These are phyloP conservation scores for Thermophis baileyi DNA, from an alignment of 2,113 vertebrate genomes.

Conservation along the genomic window DNA sequence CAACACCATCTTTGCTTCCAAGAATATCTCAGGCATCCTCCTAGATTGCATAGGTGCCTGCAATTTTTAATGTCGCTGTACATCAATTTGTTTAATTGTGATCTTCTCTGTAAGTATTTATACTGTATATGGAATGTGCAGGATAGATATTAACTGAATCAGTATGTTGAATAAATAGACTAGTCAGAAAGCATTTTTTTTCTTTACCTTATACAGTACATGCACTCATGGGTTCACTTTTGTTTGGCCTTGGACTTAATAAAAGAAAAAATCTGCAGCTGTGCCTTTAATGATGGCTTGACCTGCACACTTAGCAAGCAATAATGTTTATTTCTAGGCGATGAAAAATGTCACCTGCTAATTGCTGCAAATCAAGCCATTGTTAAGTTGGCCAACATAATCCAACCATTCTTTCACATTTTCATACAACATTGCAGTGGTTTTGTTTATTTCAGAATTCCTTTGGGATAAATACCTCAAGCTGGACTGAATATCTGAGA, in stretches of 20 bases:
- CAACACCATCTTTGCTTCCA: neutral
- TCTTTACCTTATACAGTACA: neutral
- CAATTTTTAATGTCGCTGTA: neutral
- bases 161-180: neutral
- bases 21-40: neutral
- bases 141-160: neutral
- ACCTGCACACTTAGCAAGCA: neutral
- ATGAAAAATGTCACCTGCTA: neutral
- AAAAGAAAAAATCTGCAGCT: neutral
- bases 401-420: neutral
- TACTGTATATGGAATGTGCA: neutral
- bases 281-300: neutral
- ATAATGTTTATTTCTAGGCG: neutral
- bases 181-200: neutral
- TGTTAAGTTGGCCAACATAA: neutral
- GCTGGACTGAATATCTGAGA: neutral
- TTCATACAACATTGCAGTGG: neutral
- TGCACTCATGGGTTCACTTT: neutral
- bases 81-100: neutral
- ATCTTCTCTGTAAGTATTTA: neutral
- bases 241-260: conserved; percentile 3
- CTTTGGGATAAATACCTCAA: neutral
- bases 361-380: neutral
- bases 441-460: neutral
- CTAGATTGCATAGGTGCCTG: neutral